Evolutionary conservation across 2,888 invertebrate genomes (phyloP).

Genomic region (Ditula angustiorana): DNA sequence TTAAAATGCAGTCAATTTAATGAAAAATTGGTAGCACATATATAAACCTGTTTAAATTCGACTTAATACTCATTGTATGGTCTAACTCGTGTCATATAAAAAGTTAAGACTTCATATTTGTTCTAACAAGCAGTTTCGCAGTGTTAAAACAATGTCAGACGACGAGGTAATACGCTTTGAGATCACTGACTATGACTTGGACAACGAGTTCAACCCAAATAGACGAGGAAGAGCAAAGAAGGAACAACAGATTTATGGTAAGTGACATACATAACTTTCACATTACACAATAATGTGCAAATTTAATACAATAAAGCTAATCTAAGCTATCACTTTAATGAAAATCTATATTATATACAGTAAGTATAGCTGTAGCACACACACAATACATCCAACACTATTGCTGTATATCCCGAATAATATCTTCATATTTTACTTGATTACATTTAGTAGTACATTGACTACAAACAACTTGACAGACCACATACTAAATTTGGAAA

Average conservation of each 20-base stretch:
- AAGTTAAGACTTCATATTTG: neutral
- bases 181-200: slow-evolving; percentile 97
- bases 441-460: no score
- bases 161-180: slow-evolving; percentile 97
- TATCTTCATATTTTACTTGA: no score
- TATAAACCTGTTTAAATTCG: neutral
- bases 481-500: no score
- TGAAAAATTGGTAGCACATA: neutral
- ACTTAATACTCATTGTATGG: neutral
- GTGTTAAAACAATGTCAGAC: slow-evolving; percentile 87
- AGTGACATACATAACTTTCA: slow-evolving; percentile 44
- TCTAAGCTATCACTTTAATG: no score
- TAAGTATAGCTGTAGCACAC: no score
- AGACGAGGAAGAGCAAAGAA: slow-evolving; percentile 91
- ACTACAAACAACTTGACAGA: no score
- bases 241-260: slow-evolving; percentile 97
- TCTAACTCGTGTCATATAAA: neutral
- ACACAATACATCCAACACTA: no score
- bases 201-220: slow-evolving; percentile 95
- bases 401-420: no score
- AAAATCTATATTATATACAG: no score
- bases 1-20: neutral
- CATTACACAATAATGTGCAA: slow-evolving; percentile 25
- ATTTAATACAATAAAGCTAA: neutral
- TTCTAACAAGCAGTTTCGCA: neutral